Evolutionary conservation across 2,113 vertebrate genomes (phyloP).

Genomic region (Thunnus maccoyii): DNA sequence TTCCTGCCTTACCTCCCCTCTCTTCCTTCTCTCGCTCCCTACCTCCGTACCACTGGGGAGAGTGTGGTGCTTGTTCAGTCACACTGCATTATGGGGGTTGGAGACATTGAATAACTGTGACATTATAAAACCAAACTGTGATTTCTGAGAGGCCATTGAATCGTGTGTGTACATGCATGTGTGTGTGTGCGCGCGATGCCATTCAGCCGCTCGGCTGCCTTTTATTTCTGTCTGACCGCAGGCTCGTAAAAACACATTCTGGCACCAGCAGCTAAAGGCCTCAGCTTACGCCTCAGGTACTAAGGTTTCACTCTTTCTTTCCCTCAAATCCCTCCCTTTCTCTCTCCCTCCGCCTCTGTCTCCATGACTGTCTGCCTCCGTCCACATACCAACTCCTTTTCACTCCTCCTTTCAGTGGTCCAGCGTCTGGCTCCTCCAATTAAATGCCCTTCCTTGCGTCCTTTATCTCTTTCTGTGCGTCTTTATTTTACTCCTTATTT

Average conservation of each 20-base stretch:
- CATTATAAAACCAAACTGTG: conserved; percentile 86
- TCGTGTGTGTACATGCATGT: conserved; percentile 36
- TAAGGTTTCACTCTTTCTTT: conserved; percentile 81
- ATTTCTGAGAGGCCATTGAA: conserved; percentile 79
- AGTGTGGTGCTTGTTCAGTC: conserved; percentile 70
- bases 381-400: conserved; percentile 74
- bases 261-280: conserved; percentile 79
- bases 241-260: conserved; percentile 84
- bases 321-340: conserved; percentile 63
- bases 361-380: conserved; percentile 65
- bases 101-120: conserved; percentile 82
- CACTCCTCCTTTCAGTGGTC: conserved; percentile 56
- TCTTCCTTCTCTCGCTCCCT: not conserved
- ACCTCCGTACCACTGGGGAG: conserved; percentile 47
- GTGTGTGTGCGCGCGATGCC: conserved; percentile 65
- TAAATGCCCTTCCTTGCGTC: conserved; percentile 45
- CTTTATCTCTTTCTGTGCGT: conserved; percentile 59
- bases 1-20: conserved; percentile 36
- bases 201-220: conserved; percentile 80
- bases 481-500: conserved; percentile 70
- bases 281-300: conserved; percentile 78
- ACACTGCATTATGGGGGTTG: conserved; percentile 70
- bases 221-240: conserved; percentile 85
- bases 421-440: conserved; percentile 62
- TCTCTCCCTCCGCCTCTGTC: conserved; percentile 59